Evolutionary conservation across 2,113 vertebrate genomes (phyloP), one percentile per base, ranked within the genome.

Genomic region (Poeciliopsis prolifica): DNA sequence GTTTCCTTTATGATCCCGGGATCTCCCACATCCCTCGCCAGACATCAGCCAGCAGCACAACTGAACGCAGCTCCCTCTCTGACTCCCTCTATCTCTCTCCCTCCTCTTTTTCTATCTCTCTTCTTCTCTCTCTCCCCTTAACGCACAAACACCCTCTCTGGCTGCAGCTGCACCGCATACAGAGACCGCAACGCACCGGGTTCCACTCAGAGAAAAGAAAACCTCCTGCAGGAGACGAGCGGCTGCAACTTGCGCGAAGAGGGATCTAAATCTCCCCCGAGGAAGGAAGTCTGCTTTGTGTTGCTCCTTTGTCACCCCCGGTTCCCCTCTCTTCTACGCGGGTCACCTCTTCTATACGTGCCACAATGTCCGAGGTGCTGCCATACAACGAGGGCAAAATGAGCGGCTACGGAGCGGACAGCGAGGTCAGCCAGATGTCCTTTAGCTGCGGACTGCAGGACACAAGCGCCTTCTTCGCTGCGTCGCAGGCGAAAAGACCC

Each of bases 391-490:
- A 99, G 93, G 96, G 97, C 84, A 98, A 99, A 91, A 97, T 99
- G 97, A 97, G 88, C 92, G 96, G 96, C 92, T 99, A 97, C 86
- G 96, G 97, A 88, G 92, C 95, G 77, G 97, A 98, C 92, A 94
- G 95, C 84, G 97, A 99, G 90, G 96, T 97, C 89, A 95, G 94
- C 70, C 97, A 98, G 88, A 96, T 98, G 93, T 97, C 97, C 92
- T 98, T 98, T 95, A 97, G 97, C 94, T 98, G 97, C 94, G 97
- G 97, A 91, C 96, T 99, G 86, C 97, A 98, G 94, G 97, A 98
- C 93, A 97, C 96, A 88, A 97, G 94, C 95, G 94, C 97, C 87
- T 98, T 98, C 93, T 98, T 96, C 86, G 94, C 95, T 81, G 95
- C 95, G 88, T 97, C 96, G 91, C 97, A 98, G 93, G 95, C 93